Percentiles rank a stretch among this genome's conserved stretches.
Conservation (phyloP, 2,888 invertebrate genomes). For the Leptogaster cylindrica region DNA sequence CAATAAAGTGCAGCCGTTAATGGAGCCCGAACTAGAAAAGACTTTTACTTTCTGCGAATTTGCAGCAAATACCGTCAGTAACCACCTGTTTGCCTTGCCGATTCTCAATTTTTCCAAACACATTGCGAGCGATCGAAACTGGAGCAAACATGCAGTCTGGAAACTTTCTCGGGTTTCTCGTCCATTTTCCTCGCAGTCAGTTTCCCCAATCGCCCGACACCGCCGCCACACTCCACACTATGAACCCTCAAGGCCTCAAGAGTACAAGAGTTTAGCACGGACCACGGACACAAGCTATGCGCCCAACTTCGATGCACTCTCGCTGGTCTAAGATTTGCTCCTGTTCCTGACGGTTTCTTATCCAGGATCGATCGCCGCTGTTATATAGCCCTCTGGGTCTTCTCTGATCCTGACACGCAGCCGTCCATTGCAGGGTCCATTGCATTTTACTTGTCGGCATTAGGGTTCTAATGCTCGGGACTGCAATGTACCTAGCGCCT, state of each 20-base stretch:
- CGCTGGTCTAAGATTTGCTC: too few relatives aligned
- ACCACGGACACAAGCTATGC: too few relatives aligned
- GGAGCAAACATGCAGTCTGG: conserved; percentile 32
- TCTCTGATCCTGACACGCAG: neutral
- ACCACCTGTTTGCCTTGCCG: conserved; percentile 37
- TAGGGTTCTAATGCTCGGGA: neutral
- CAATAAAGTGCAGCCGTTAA: too few relatives aligned
- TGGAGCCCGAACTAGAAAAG: too few relatives aligned
- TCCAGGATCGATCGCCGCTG: neutral
- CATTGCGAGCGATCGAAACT: conserved; percentile 8
- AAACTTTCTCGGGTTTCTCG: conserved; percentile 38
- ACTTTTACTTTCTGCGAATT: conserved; percentile 26
- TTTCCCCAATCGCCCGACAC: too few relatives aligned
- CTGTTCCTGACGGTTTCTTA: neutral
- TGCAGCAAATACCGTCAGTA: conserved; percentile 8
- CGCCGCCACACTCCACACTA: too few relatives aligned
- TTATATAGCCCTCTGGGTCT: neutral
- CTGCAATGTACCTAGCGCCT: neutral
- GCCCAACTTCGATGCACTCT: too few relatives aligned
- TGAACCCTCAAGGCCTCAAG: too few relatives aligned
- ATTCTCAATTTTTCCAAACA: conserved; percentile 25
- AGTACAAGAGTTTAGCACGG: too few relatives aligned
- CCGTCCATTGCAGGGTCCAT: neutral
- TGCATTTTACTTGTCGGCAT: conserved; percentile 17
- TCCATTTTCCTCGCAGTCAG: too few relatives aligned